These are phyloP conservation scores for Anas platyrhynchos DNA, from an alignment of 2,113 vertebrate species.

Conservation along the genomic window DNA sequence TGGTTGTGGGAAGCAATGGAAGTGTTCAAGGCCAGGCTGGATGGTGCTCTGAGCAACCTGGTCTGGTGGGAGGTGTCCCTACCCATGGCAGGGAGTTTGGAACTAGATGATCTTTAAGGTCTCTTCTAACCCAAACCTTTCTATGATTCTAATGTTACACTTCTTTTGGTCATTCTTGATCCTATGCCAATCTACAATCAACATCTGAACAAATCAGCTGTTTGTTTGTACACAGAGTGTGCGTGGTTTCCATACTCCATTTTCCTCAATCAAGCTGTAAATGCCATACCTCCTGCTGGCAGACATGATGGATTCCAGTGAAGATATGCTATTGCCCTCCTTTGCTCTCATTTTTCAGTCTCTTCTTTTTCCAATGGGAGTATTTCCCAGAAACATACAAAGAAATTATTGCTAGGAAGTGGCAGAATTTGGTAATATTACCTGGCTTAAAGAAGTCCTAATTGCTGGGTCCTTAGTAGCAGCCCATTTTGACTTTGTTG, in stretches of 20 bases:
- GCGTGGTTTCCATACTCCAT: neutral
- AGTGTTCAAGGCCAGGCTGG: neutral
- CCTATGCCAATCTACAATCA: neutral
- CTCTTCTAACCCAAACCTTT: neutral
- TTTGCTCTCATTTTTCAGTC: neutral
- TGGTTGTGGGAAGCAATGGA: neutral
- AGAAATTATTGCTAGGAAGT: neutral
- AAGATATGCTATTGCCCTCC: neutral
- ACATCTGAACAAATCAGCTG: neutral
- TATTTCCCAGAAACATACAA: neutral
- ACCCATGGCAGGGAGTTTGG: neutral
- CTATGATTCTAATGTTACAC: neutral
- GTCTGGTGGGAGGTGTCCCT: neutral
- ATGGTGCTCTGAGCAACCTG: neutral
- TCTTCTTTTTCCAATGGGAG: neutral
- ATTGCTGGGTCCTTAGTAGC: neutral
- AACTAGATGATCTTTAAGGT: neutral
- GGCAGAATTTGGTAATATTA: neutral
- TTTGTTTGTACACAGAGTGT: neutral
- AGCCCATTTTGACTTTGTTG: neutral
- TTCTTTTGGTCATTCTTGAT: neutral
- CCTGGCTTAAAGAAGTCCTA: neutral
- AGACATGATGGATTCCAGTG: neutral
- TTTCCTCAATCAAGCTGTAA: neutral
- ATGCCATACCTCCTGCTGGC: neutral